phyloP scores from a whole-genome alignment of 2,113 vertebrate species.

The Nettapus auritus region DNA sequence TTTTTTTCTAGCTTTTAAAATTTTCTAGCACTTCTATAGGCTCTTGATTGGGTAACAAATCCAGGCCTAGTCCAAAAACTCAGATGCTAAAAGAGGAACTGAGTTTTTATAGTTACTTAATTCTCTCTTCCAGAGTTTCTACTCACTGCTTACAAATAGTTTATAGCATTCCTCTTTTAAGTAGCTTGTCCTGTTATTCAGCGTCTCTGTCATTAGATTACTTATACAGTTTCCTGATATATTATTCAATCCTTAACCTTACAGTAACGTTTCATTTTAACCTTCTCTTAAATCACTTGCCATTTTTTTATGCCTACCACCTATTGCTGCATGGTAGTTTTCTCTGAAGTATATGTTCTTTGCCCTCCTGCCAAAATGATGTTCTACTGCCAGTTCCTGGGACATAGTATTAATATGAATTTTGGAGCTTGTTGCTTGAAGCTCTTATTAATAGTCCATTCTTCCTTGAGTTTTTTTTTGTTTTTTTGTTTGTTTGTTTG shows the following conservation, averaged over 20 bases:
- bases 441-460: background rate
- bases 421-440: background rate
- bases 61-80: background rate
- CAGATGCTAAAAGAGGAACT: background rate
- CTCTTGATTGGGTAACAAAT: background rate
- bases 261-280: background rate
- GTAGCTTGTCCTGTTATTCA: background rate
- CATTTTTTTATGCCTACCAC: background rate
- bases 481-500: background rate
- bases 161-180: background rate
- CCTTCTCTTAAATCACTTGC: background rate
- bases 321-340: background rate
- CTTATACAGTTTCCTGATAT: background rate
- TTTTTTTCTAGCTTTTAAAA: background rate
- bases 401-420: background rate
- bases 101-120: background rate
- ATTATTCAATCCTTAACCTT: background rate
- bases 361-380: background rate
- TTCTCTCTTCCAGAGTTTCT: background rate
- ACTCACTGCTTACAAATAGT: background rate
- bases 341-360: background rate
- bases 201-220: background rate
- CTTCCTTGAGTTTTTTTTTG: background rate
- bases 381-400: background rate
- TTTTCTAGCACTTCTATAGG: background rate